Evolutionary conservation across 2,888 invertebrate genomes (phyloP).

Genomic region (Drosophila quinaria): DNA sequence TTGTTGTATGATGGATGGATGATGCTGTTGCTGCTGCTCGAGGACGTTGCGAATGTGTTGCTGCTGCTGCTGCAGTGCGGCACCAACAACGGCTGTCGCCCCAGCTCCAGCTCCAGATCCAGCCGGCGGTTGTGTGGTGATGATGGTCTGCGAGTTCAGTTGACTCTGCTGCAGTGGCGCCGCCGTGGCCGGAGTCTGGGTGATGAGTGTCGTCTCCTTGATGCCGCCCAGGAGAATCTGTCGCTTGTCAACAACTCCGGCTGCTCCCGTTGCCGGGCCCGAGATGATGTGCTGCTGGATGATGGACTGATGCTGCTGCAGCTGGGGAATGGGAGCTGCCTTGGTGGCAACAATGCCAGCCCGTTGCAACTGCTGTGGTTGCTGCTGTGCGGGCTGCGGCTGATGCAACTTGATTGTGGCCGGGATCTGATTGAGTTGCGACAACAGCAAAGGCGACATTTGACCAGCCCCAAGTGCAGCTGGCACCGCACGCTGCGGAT

Average conservation of each 20-base stretch:
- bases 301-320: conserved; percentile 85
- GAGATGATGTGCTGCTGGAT: conserved; percentile 85
- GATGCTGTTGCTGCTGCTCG: conserved; percentile 72
- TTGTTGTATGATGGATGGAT: conserved; percentile 82
- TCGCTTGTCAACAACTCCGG: conserved; percentile 68
- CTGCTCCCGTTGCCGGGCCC: conserved; percentile 52
- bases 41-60: conserved; percentile 80
- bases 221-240: conserved; percentile 81
- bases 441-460: conserved; percentile 82
- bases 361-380: conserved; percentile 53
- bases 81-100: conserved; percentile 35
- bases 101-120: conserved; percentile 10
- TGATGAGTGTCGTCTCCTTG: conserved; percentile 82
- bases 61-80: conserved; percentile 67
- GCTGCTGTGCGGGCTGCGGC: conserved; percentile 65
- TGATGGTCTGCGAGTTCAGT: conserved; percentile 83
- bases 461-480: conserved; percentile 87
- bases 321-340: conserved; percentile 87
- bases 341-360: conserved; percentile 50
- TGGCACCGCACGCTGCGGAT: conserved; percentile 64
- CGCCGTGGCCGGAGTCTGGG: conserved; percentile 71
- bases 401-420: conserved; percentile 86
- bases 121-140: conserved; percentile 77
- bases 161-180: conserved; percentile 77
- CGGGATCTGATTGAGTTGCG: conserved; percentile 85